Evolutionary conservation across 2,888 invertebrate genomes (phyloP), one percentile per base, ranked within the genome.

Genomic region (Dryococelus australis): DNA sequence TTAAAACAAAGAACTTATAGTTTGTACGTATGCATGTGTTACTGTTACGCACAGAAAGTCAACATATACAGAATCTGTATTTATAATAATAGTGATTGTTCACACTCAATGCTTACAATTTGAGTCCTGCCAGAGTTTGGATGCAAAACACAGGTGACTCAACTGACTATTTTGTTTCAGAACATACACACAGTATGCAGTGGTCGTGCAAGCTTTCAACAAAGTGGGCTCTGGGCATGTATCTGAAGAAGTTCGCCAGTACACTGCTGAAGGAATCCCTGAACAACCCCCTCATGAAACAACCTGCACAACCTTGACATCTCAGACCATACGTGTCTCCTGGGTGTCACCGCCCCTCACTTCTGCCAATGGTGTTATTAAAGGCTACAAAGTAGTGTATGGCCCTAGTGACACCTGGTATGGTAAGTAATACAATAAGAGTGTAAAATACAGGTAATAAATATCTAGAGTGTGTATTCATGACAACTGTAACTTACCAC

Each of bases 151-250:
- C 65, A n/a, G 20, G 65, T 35, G 35, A 35, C 35, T 4, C 35
- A 3, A 35, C 35, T 1, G 35, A 35, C 35, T 35, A 35, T 35
- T 35, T 24, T 65, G 65, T 65, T 91, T 89, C 91, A 96, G 96
- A 91, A 98, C 98, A 0, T 99, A 98, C 93, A 98, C 98, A 0
- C 98, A 98, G 92, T 99, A 99, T 93, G 96, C 98, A n/a, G 97
- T 98, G 35, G 98, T 98, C 28, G 97, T 98, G 13, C 98, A 98
- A 93, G 98, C 98, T 0, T 98, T 97, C 92, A 99, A 99, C 93
- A 97, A 97, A 92, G 96, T 98, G 91, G 99, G 98, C 24, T 96
- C 97, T 1, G 98, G 99, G 51, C 99, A 98, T 0, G 95, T 97
- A 91, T 97, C 98, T 84, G 96, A 96, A 86, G 98, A 98, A 92